These are phyloP conservation scores for Eristalinus aeneus DNA, from an alignment of 2,888 invertebrate species.

Conservation along the genomic window DNA sequence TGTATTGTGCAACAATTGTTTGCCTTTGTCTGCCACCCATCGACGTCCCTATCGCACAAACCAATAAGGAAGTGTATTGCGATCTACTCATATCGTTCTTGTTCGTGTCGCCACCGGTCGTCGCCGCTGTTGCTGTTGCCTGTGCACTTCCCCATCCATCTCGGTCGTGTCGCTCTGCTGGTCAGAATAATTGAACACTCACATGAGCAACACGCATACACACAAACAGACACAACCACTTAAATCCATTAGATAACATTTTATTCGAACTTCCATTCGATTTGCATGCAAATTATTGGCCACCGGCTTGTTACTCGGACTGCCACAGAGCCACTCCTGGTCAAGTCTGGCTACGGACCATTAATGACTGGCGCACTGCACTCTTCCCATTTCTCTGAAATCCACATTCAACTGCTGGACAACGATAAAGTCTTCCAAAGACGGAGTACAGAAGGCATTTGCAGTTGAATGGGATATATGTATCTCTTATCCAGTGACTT, in stretches of 20 bases:
- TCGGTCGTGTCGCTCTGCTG: conserved; percentile 40
- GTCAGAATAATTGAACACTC: conserved; percentile 49
- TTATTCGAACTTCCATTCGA: conserved; percentile 45
- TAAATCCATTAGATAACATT: conserved; percentile 46
- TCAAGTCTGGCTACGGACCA: conserved; percentile 21
- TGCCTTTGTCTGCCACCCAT: not conserved
- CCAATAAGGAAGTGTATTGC: conserved; percentile 63
- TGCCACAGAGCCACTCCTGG: not conserved
- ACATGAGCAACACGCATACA: not conserved
- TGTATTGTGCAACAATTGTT: not conserved
- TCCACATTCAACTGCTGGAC: not conserved
- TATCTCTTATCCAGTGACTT: not conserved
- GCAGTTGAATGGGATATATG: not conserved
- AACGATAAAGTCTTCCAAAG: not conserved
- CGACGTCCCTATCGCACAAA: not conserved
- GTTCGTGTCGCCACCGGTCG: not conserved
- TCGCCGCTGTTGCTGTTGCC: not conserved
- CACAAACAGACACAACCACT: conserved; percentile 12
- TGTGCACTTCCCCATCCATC: conserved; percentile 20
- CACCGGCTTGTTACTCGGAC: not conserved
- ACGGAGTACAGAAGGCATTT: not conserved
- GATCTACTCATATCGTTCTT: conserved; percentile 44
- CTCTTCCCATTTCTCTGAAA: conserved; percentile 19
- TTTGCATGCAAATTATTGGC: conserved; percentile 60
- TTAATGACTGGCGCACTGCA: conserved; percentile 29